These are phyloP conservation scores for Drosophila recens DNA, from an alignment of 2,888 invertebrate genomes.

Conservation along the genomic window DNA sequence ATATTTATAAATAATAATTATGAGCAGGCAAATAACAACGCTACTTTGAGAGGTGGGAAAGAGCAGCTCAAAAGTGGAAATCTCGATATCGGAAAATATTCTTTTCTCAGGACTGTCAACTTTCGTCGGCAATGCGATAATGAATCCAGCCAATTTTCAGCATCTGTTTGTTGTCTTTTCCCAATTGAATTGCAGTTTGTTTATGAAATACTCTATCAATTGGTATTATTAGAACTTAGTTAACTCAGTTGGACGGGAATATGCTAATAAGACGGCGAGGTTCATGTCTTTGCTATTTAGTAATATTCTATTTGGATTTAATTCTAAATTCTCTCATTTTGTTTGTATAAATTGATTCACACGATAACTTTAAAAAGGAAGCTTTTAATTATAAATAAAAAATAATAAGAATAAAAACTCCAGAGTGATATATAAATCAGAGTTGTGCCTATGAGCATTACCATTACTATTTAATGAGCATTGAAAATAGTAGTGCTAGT, in stretches of 20 bases:
- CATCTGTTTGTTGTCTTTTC: slow-evolving; percentile 20
- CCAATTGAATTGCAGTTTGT: slow-evolving; percentile 52
- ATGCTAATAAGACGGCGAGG: slow-evolving; percentile 34
- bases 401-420: no score
- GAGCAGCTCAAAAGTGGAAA: slow-evolving; percentile 42
- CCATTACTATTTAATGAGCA: no score
- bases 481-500: no score
- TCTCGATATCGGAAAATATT: slow-evolving; percentile 28
- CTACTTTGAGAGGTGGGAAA: slow-evolving; percentile 20
- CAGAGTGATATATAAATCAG: no score
- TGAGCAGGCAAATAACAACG: slow-evolving; percentile 53
- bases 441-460: no score
- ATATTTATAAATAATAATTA: slow-evolving; percentile 77
- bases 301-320: slow-evolving; percentile 25
- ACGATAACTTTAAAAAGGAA: background rate
- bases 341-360: background rate
- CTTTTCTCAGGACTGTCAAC: slow-evolving; percentile 83
- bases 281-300: slow-evolving; percentile 19
- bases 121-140: slow-evolving; percentile 56
- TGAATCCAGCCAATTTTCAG: slow-evolving; percentile 37
- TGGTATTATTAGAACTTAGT: slow-evolving; percentile 18
- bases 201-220: slow-evolving; percentile 48
- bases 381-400: no score
- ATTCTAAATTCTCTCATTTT: background rate
- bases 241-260: slow-evolving; percentile 39